Evolutionary conservation across 1,140 invertebrate genomes (phyloP), one percentile per base, ranked within the genome.

Genomic region (Zaprionus nigranus): DNA sequence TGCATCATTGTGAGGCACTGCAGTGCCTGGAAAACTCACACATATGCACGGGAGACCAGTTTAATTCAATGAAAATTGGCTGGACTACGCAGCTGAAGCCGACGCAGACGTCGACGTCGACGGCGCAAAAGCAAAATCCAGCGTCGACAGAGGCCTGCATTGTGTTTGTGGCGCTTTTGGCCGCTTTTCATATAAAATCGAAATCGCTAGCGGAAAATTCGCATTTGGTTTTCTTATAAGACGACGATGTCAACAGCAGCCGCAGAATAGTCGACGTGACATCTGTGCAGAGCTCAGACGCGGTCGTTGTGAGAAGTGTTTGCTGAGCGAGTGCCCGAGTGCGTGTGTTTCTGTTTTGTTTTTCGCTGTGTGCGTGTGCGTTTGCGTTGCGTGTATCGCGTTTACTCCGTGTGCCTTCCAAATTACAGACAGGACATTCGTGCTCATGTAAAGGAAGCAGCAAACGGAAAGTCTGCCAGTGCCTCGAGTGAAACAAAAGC

Each of bases 161-260:
- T 90, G 82, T 68, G 72, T 79, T 90, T 87, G 84, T 84, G 24
- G 24, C 57, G 83, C 80, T 81, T 82, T 82, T 71, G 67, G 78
- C 56, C 68, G 79, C 70, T 90, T 86, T 90, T 90, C 86, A 91
- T 92, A 92, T 92, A 92, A 92, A 92, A 90, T 90, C 91, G 77
- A 86, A 92, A 79, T 76, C 91, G 67, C 77, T 80, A 62, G 85
- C 91, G 85, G 82, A 86, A 91, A 92, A 92, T 87, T 92, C 91
- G 91, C 91, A 92, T 92, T 92, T 92, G 91, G 91, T 92, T 90
- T 92, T 92, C 80, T 66, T 82, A 90, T 88, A 85, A 86, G 87
- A 80, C 85, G 91, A 92, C 88, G 91, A 92, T 92, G 91, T 92
- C 91, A 91, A 84, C 88, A 72, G 77, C 78, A 68, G 70, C 65